A percentile compares a stretch with the other conserved stretches of the same genome.
phyloP scores from a whole-genome alignment of 2,797 vertebrate species.

The Synaphobranchus kaupii region DNA sequence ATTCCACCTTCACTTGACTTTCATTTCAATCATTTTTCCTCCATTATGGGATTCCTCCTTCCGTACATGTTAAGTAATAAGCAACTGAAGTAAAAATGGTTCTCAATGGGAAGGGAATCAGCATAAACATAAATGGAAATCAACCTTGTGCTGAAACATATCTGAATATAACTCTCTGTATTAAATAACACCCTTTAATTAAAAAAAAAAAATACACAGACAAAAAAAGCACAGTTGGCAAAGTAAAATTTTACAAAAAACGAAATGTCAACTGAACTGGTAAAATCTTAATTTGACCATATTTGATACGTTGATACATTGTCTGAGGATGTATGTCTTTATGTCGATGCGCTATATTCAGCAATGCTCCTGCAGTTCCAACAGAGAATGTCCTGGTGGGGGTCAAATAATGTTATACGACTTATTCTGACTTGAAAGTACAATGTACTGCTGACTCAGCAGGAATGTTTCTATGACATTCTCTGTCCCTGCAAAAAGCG shows the following conservation, averaged over 20 bases:
- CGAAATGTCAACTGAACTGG: not conserved
- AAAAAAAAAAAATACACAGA: not conserved
- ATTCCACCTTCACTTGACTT: slow-evolving; percentile 27
- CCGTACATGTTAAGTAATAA: not conserved
- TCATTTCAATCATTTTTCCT: slow-evolving; percentile 2
- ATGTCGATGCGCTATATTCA: not conserved
- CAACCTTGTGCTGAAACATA: no score
- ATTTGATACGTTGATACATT: not conserved
- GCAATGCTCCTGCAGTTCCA: not conserved
- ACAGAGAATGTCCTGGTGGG: not conserved
- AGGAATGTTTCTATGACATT: not conserved
- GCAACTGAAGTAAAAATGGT: not conserved
- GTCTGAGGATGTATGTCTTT: not conserved
- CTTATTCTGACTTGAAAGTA: slow-evolving; percentile 1
- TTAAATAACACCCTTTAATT: not conserved
- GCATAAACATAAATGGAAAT: not conserved
- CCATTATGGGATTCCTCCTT: not conserved
- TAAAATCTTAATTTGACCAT: not conserved
- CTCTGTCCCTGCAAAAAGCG: not conserved
- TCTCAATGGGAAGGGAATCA: not conserved
- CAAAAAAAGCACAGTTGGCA: not conserved
- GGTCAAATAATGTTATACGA: not conserved
- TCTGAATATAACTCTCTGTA: not conserved
- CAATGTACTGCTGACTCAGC: slow-evolving; percentile 4
- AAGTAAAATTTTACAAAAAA: not conserved